Evolutionary conservation across 2,797 vertebrate genomes (phyloP).

Genomic region (Paramormyrops hopkinsi): DNA sequence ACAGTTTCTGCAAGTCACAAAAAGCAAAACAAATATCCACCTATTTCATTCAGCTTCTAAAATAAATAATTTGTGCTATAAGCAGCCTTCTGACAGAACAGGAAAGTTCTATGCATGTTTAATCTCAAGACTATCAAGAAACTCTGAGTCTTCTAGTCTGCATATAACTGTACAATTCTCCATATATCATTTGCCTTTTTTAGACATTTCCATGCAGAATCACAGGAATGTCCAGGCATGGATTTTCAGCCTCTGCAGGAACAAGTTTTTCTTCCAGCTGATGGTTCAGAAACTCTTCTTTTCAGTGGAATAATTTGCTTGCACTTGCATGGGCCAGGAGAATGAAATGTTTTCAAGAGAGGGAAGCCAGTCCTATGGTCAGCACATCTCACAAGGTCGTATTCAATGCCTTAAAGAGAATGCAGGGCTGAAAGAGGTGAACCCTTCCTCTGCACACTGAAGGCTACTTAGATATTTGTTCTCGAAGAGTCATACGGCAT

Average conservation of each 20-base stretch:
- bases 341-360: neutral
- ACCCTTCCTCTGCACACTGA: neutral
- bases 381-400: neutral
- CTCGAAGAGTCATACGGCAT: neutral
- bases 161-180: neutral
- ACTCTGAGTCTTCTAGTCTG: neutral
- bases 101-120: neutral
- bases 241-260: neutral
- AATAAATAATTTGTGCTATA: neutral
- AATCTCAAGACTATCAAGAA: neutral
- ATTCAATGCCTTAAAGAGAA: neutral
- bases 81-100: neutral
- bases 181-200: neutral
- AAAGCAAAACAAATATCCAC: neutral
- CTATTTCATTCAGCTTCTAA: neutral
- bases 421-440: neutral
- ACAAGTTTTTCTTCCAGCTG: neutral
- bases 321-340: neutral
- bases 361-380: neutral
- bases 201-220: neutral
- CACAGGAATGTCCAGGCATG: neutral
- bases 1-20: neutral
- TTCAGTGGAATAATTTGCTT: neutral
- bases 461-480: neutral
- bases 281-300: neutral